Base-by-base conservation (phyloP, 1,140 invertebrate genomes). In the Megathymus violae region DNA sequence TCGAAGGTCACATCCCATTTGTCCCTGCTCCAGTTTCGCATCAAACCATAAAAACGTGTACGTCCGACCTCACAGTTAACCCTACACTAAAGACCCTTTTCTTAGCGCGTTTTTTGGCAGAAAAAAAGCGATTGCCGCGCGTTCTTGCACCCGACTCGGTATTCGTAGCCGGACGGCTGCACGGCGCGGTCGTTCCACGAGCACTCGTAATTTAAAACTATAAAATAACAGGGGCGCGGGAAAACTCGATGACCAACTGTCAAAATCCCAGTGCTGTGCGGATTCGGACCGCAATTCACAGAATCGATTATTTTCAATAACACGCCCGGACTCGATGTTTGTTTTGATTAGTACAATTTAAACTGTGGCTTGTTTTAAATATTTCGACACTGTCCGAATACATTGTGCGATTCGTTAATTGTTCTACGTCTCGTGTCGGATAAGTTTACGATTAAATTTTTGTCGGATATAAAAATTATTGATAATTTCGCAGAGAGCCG, bases 401-500 rank as follows among this genome's bases (percentile, higher is more conserved):
- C 64, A 76, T 71, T 71, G 78, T 79, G 71, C 63, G 76, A 74
- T 67, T 72, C 60, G 62, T 76, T 78, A 77, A 82, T 83, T 82
- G 81, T 88, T 88, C 66, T 65, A 48, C 58, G 69, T 76, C 48
- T 69, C 70, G 71, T 78, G 75, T 73, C 63, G 54, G 36, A 16
- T 15, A 41, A 17, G n/a, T 25, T 80, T 80, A 72, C n/a, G n/a
- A n/a, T n/a, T n/a, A 80, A 76, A 81, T 82, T 76, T 85, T 84
- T 76, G 78, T 76, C 62, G 52, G 54, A 67, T 75, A 72, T 80
- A 86, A 85, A 87, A 80, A 83, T 85, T 83, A 85, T 81, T 85
- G 82, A 75, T 84, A 84, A 81, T 85, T 88, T 90, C 72, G 85
- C 85, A 82, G 74, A 76, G 73, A 77, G 78, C 74, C 78, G 84